Evolutionary conservation across 2,113 vertebrate genomes (phyloP).

Genomic region (Pollachius pollachius): DNA sequence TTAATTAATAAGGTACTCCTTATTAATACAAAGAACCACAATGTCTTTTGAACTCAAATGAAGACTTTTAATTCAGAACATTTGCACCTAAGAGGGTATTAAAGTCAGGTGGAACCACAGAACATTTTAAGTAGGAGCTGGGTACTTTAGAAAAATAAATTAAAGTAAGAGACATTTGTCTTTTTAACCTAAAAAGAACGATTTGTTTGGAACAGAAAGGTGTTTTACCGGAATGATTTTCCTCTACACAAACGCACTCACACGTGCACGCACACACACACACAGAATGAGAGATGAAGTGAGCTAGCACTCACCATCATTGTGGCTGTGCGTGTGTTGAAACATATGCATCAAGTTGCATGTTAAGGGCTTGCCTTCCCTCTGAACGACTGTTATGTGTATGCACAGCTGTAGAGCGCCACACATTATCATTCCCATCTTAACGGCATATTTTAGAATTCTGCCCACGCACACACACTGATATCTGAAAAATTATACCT

Average conservation of each 20-base stretch:
- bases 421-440: conserved; percentile 52
- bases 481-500: not conserved
- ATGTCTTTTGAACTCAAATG: no score
- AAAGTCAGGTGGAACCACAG: no score
- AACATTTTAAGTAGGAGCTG: no score
- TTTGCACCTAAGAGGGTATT: no score
- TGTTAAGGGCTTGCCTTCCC: conserved; percentile 40
- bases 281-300: not conserved
- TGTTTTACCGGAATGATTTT: not conserved
- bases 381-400: conserved; percentile 54
- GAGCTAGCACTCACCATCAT: not conserved
- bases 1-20: no score
- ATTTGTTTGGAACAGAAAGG: no score
- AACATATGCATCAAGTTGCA: not conserved
- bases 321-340: not conserved
- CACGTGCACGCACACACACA: not conserved
- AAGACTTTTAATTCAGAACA: no score
- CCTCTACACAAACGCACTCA: not conserved
- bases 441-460: conserved; percentile 8
- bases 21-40: no score
- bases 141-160: not conserved
- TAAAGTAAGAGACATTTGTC: not conserved
- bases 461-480: conserved; percentile 5
- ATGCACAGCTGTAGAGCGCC: conserved; percentile 42
- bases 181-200: no score